phyloP scores from a whole-genome alignment of 2,888 invertebrate genomes.

The Eutolmus rufibarbis region DNA sequence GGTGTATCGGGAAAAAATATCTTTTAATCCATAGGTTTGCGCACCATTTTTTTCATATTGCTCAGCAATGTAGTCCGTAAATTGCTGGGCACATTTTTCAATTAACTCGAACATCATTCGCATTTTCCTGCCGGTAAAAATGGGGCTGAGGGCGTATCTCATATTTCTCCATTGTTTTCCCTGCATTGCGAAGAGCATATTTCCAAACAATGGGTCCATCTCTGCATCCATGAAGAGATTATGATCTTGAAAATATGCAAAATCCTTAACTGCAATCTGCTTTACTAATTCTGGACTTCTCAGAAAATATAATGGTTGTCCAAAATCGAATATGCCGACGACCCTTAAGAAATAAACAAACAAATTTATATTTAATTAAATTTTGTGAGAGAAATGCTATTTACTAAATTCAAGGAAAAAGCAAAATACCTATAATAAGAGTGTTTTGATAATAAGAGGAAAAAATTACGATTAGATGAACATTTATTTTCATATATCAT shows the following conservation, averaged over 20 bases:
- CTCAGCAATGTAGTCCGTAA: conserved; percentile 27
- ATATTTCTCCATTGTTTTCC: conserved; percentile 54
- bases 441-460: too few species aligned
- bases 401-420: too few species aligned
- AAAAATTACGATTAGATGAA: too few species aligned
- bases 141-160: conserved; percentile 55
- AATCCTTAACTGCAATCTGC: conserved; percentile 44
- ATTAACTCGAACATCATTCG: conserved; percentile 52
- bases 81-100: not conserved
- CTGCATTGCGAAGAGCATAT: conserved; percentile 37
- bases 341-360: not conserved
- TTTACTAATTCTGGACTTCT: conserved; percentile 55
- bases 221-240: not conserved
- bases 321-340: not conserved
- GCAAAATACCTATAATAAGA: too few species aligned
- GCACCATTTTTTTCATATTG: not conserved
- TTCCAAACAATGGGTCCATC: conserved; percentile 42
- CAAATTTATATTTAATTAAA: not conserved
- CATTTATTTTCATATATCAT: too few species aligned
- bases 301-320: conserved; percentile 53
- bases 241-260: conserved; percentile 43
- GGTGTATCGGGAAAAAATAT: conserved; percentile 63
- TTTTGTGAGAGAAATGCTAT: not conserved
- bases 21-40: conserved; percentile 60
- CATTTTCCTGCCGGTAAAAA: conserved; percentile 58